phyloP scores from a whole-genome alignment of 2,888 invertebrate genomes.

The Drosophila paranaensis region DNA sequence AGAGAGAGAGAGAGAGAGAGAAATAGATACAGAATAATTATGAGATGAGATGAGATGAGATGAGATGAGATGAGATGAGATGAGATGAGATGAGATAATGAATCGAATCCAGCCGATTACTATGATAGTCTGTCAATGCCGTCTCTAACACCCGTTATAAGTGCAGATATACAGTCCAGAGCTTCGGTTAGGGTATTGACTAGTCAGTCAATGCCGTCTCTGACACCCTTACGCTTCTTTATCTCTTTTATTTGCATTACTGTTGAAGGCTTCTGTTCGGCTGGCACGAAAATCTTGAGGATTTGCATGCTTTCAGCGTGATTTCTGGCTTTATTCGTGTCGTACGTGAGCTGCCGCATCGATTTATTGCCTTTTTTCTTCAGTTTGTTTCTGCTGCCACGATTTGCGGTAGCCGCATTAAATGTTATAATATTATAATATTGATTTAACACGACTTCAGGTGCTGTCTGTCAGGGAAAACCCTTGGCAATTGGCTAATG shows the following conservation, averaged over 20 bases:
- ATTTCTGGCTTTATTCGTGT: conserved; percentile 59
- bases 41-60: too few species aligned
- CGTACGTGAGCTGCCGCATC: conserved; percentile 41
- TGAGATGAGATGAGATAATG: too few species aligned
- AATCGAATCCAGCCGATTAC: too few species aligned
- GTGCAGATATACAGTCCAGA: too few species aligned
- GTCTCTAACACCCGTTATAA: background rate
- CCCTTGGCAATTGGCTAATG: conserved; percentile 21
- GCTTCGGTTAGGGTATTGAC: too few species aligned
- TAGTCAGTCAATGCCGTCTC: background rate
- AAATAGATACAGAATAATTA: too few species aligned
- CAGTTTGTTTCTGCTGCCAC: background rate
- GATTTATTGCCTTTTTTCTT: conserved; percentile 41
- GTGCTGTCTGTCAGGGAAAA: background rate
- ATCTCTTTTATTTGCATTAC: background rate
- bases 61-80: too few species aligned
- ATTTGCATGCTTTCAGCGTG: conserved; percentile 72
- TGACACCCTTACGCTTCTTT: background rate
- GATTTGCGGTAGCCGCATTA: conserved; percentile 13
- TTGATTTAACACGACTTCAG: conserved; percentile 30
- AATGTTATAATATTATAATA: conserved; percentile 38
- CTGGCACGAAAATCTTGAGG: conserved; percentile 53
- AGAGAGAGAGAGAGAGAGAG: too few species aligned
- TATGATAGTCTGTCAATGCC: background rate
- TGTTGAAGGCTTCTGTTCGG: conserved; percentile 22